phyloP scores from a whole-genome alignment of 1,140 invertebrate species.

The Camponotus pennsylvanicus region DNA sequence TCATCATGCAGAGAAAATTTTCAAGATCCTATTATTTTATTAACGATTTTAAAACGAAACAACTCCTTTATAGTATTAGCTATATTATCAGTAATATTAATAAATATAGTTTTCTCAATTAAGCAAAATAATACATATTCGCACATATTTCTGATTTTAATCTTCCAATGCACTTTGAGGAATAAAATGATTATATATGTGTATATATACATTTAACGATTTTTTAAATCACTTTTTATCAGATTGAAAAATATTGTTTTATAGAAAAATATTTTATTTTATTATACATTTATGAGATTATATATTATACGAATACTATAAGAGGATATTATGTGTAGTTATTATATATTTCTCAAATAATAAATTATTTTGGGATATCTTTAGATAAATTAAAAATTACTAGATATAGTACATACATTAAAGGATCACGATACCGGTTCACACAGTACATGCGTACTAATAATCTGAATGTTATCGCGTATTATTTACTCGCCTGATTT shows the following conservation, averaged over 20 bases:
- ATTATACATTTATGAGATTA: neutral
- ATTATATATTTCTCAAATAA: neutral
- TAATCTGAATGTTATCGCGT: neutral
- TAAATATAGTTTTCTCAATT: neutral
- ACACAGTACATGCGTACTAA: conserved; percentile 3
- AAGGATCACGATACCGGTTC: neutral
- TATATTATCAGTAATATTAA: too few species aligned
- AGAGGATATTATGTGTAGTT: neutral
- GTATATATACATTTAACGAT: too few species aligned
- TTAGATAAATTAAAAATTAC: conserved; percentile 33
- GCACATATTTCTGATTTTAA: conserved; percentile 1
- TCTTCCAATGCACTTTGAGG: neutral
- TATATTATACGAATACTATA: neutral
- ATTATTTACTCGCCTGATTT: conserved; percentile 88
- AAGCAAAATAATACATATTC: neutral
- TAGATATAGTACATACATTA: neutral
- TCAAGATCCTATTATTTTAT: too few species aligned
- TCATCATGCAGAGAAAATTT: too few species aligned
- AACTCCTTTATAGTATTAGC: conserved; percentile 14
- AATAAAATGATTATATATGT: neutral
- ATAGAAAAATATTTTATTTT: neutral
- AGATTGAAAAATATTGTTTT: too few species aligned
- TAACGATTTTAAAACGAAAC: too few species aligned
- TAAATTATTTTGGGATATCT: neutral
- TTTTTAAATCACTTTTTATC: too few species aligned